phyloP scores from a whole-genome alignment of 1,140 invertebrate genomes.

The Atta colombica region DNA sequence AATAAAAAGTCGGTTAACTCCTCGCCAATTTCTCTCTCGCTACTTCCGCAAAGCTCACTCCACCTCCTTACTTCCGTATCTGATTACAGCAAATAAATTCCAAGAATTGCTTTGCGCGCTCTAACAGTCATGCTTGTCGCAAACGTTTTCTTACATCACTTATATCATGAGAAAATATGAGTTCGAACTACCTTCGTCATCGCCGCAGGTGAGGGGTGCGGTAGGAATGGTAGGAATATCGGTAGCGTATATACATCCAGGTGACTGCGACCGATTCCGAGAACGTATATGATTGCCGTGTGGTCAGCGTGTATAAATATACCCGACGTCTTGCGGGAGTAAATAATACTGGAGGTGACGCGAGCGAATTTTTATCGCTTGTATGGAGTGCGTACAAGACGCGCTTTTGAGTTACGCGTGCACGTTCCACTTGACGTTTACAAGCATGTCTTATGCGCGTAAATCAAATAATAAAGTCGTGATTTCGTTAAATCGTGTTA shows the following conservation, averaged over 20 bases:
- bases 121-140: conserved; percentile 27
- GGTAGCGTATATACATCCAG: conserved; percentile 8
- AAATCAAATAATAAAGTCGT: conserved; percentile 4
- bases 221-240: conserved; percentile 29
- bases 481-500: conserved; percentile 31
- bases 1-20: neutral
- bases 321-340: conserved; percentile 35
- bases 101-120: conserved; percentile 53
- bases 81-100: conserved; percentile 55
- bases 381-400: neutral
- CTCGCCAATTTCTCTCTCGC: neutral
- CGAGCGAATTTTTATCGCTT: conserved; percentile 1
- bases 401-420: neutral
- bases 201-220: conserved; percentile 44
- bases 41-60: neutral
- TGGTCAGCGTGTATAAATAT: conserved; percentile 37
- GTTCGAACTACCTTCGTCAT: neutral
- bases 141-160: conserved; percentile 49
- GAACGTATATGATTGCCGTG: conserved; percentile 43
- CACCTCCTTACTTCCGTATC: neutral
- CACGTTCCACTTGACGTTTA: conserved; percentile 8
- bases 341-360: conserved; percentile 45
- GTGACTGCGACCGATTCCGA: conserved; percentile 39
- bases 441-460: neutral
- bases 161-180: conserved; percentile 9